Percentiles rank a stretch among this genome's conserved stretches.
These are phyloP conservation scores for Pocillopora meandrina DNA, from an alignment of 92 coral and sea anemone genomes.

Conservation along the genomic window DNA sequence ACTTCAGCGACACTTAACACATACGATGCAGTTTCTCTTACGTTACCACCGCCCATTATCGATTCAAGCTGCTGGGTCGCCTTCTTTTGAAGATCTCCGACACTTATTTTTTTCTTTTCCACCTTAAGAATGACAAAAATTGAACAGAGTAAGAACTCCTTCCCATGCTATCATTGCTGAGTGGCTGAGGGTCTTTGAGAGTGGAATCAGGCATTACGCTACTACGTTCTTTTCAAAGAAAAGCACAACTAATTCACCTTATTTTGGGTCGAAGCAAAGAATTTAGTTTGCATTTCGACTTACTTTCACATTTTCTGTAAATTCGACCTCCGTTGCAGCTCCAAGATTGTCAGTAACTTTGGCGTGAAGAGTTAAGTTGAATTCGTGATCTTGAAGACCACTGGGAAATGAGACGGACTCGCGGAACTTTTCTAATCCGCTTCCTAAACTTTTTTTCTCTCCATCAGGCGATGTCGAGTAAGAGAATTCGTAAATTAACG, in stretches of 20 bases:
- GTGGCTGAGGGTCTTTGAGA: no score
- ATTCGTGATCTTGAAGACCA: slow-evolving; percentile 36
- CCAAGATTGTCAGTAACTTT: slow-evolving; percentile 51
- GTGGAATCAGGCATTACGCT: no score
- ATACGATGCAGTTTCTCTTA: neutral
- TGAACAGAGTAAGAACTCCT: neutral
- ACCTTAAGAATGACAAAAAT: slow-evolving; percentile 4
- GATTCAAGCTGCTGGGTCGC: neutral
- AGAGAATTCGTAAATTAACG: slow-evolving; percentile 41
- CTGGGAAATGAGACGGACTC: slow-evolving; percentile 18
- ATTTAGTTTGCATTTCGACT: neutral
- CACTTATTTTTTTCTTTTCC: no score
- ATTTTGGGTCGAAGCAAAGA: no score
- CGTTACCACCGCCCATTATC: neutral
- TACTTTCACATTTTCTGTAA: neutral
- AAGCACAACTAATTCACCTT: no score
- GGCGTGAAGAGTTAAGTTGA: slow-evolving; percentile 26
- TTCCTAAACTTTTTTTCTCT: neutral
- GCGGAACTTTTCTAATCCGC: neutral
- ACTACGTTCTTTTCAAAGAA: no score
- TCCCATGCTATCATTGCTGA: neutral
- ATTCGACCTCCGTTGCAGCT: slow-evolving; percentile 13
- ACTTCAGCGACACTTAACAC: neutral
- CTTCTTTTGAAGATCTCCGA: neutral
- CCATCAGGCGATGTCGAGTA: neutral